Base-by-base conservation (phyloP, 2,888 invertebrate genomes). In the Unio pictorum region DNA sequence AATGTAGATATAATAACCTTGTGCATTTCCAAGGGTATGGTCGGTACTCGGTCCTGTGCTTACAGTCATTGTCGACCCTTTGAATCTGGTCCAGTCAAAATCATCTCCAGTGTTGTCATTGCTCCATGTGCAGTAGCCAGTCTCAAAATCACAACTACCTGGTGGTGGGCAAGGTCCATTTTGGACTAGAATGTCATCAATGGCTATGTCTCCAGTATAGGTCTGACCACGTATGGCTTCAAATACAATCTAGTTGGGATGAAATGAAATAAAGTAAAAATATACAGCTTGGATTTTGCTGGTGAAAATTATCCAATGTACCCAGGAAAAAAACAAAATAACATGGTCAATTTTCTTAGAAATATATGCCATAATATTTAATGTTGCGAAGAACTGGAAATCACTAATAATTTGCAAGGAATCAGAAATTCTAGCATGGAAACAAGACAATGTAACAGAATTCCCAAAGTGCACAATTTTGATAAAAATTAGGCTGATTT, bases 1-100 rank as follows among this genome's bases (percentile, higher is more conserved):
- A 61, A 93, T 92, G 85, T 89, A 93, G 1, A 92, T 91, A 79
- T 92, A 93, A 61, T 78, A 78, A 57, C 82, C 81, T 69, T 76
- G 72, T 23, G 65, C 57, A 28, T 74, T 79, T 23, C 79, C 79
- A 6, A 79, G 74, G 28, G 86, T 85, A 66, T 86, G 86, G 69
- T 87, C 86, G 3, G 67, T 61, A 18, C 72, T 67, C 17, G 87
- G 87, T 23, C 86, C 87, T 20, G 88, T 88, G 18, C 65, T 65
- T 1, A 56, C 15, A 26, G 75, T 81, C 20, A 66, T 59, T 54
- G 80, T 79, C 34, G 72, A 64, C 1, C 84, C 84, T 65, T 83
- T 73, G 18, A 69, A 69, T 63, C 78, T 72, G 7, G 74, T 61
- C 84, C 87, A 88, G 67, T 88, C 86, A 75, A 88, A 86, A 60